Base-by-base conservation (phyloP, 2,113 vertebrate genomes). In the Microcebus tavaratra region DNA sequence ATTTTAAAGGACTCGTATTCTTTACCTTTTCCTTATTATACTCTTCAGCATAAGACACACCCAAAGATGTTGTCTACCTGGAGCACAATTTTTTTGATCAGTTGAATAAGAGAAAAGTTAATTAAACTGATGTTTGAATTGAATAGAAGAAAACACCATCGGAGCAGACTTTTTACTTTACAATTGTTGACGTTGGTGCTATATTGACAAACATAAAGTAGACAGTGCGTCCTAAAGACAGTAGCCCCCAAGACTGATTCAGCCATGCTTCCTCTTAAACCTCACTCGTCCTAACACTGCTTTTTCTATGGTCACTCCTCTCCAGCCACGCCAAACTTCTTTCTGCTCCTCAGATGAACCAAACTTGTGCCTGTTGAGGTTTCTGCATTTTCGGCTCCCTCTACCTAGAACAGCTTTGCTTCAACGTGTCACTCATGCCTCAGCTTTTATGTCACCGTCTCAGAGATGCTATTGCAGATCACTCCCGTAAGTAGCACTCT, bases 351-450 rank as follows among this genome's bases (percentile, higher is more conserved):
- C 72, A 88, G 6, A 63, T 59, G 50, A 92, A 48, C 13, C 1
- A 0, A 78, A 25, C 55, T 75, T 17, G 20, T 25, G 67, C 59
- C 59, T 20, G 0, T 0, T 25, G 15, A 23, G 50, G 42, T 20
- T 13, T 8, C 23, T 39, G 18, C 5, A 17, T 21, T 21, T 53
- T 4, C 1, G 3, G 23, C 17, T 21, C 39, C 8, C 53, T 70
- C 86, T 88, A 21, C 67, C 84, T 53, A 78, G 29, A 42, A 67
- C 50, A 23, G 3, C 15, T 53, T 65, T 88, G 82, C 73, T 87
- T 45, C 61, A 73, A 31, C 67, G 27, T 89, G 89, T 70, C 78
- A 31, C 14, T 80, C 73, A 34, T 96, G 83, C n/a, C 78, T 96
- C 91, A 78, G 36, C 12, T 53, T 45, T 6, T 18, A 6, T 6